Conservation (phyloP, 1,140 invertebrate species). For the Drosophila tropicalis region DNA sequence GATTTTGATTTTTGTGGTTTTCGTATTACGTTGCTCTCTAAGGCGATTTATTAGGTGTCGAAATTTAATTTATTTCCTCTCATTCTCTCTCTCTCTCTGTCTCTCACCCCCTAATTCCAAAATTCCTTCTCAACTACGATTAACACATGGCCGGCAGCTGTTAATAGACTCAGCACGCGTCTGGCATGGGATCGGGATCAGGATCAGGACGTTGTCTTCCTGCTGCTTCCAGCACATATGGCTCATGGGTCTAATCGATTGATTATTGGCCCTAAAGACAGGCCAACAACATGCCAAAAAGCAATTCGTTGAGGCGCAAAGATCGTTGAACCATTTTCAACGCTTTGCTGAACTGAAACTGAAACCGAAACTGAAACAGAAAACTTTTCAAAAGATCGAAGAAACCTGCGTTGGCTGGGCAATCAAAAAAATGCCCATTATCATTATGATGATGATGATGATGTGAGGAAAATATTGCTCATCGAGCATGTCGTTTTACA, state of each 20-base stretch:
- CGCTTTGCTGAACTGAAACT: slow-evolving; percentile 69
- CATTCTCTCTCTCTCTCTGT: background rate
- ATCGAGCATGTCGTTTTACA: slow-evolving; percentile 60
- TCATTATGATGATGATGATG: slow-evolving; percentile 68
- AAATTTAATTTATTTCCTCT: slow-evolving; percentile 36
- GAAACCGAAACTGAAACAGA: slow-evolving; percentile 61
- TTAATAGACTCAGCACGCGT: slow-evolving; percentile 60
- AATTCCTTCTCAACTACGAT: background rate
- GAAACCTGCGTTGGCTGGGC: slow-evolving; percentile 36
- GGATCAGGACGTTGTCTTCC: slow-evolving; percentile 1
- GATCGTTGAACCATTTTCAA: slow-evolving; percentile 77
- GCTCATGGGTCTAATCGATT: slow-evolving; percentile 41
- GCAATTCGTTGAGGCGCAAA: slow-evolving; percentile 50
- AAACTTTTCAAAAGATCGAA: slow-evolving; percentile 14
- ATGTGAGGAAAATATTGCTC: slow-evolving; percentile 73
- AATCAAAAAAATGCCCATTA: slow-evolving; percentile 22
- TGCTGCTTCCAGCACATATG: slow-evolving; percentile 52
- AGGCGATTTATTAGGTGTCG: slow-evolving; percentile 59
- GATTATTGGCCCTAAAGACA: slow-evolving; percentile 33
- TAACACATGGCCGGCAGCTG: slow-evolving; percentile 62
- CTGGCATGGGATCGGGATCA: slow-evolving; percentile 37
- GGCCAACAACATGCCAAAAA: slow-evolving; percentile 1
- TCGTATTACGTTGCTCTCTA: slow-evolving; percentile 41
- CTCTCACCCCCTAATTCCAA: background rate
- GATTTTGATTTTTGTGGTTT: slow-evolving; percentile 54